These are phyloP conservation scores for Antennarius maculatus DNA, from an alignment of 2,797 vertebrate genomes.

Conservation along the genomic window DNA sequence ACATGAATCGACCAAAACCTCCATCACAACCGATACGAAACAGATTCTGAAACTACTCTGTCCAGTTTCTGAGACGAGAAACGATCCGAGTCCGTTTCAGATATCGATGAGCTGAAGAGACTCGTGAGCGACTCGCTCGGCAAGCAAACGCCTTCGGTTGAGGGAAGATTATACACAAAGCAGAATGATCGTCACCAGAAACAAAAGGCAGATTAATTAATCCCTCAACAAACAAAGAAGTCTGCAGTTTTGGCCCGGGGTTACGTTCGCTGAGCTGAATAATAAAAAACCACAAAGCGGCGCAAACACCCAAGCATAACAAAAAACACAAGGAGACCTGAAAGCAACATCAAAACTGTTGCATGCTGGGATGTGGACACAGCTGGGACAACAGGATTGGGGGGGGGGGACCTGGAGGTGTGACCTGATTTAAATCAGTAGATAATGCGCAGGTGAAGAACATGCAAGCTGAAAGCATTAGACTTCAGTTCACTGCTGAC, in stretches of 20 bases:
- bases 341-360: constrained; percentile 35
- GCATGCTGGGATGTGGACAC: constrained; percentile 21
- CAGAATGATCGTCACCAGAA: constrained; percentile 30
- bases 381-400: constrained; percentile 52
- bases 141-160: constrained; percentile 35
- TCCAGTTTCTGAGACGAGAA: no score
- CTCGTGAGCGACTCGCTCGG: constrained; percentile 31
- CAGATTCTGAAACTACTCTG: no score
- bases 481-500: constrained; percentile 59
- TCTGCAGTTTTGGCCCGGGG: constrained; percentile 6
- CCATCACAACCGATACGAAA: no score
- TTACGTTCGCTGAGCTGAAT: constrained; percentile 33
- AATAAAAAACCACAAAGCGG: constrained; percentile 21
- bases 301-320: constrained; percentile 25
- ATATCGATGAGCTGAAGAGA: neutral
- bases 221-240: constrained; percentile 28
- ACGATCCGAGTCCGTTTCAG: no score
- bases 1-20: no score
- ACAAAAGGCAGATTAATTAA: constrained; percentile 46
- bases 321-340: constrained; percentile 24
- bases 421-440: constrained; percentile 32
- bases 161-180: constrained; percentile 22
- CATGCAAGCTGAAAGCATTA: neutral
- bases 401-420: constrained; percentile 13
- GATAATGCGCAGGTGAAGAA: constrained; percentile 24